A percentile compares a stretch with the other conserved stretches of the same genome.
Evolutionary conservation across 2,113 vertebrate species (phyloP).

Genomic region (Ahaetulla prasina): DNA sequence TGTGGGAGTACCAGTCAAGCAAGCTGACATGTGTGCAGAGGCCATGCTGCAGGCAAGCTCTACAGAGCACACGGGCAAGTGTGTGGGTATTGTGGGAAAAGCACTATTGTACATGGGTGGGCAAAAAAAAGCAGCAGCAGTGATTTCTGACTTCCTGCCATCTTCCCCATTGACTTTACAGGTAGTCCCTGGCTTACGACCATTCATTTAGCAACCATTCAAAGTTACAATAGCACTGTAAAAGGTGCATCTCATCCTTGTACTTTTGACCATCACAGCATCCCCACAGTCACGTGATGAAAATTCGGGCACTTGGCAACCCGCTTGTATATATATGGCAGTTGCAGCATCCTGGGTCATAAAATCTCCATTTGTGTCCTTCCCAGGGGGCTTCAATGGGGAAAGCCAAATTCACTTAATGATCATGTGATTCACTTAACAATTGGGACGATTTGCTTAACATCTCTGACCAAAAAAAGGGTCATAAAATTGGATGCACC

Average conservation of each 20-base stretch:
- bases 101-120: background rate
- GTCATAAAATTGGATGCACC: background rate
- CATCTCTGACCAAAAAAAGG: background rate
- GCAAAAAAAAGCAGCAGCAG: background rate
- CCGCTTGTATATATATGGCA: background rate
- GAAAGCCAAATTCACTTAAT: background rate
- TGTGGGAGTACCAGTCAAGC: background rate
- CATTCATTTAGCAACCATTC: background rate
- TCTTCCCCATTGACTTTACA: background rate
- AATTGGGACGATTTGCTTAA: background rate
- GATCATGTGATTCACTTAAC: background rate
- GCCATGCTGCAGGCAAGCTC: background rate
- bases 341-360: background rate
- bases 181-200: background rate
- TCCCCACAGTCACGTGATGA: background rate
- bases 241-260: background rate
- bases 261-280: background rate
- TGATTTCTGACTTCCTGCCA: background rate
- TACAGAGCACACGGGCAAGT: background rate
- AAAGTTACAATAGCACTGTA: background rate
- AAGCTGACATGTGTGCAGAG: background rate
- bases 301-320: background rate
- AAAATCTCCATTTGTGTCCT: background rate
- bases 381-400: background rate
- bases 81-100: background rate